phyloP scores from a whole-genome alignment of 2,113 vertebrate species.

The Protobothrops flavoviridis region DNA sequence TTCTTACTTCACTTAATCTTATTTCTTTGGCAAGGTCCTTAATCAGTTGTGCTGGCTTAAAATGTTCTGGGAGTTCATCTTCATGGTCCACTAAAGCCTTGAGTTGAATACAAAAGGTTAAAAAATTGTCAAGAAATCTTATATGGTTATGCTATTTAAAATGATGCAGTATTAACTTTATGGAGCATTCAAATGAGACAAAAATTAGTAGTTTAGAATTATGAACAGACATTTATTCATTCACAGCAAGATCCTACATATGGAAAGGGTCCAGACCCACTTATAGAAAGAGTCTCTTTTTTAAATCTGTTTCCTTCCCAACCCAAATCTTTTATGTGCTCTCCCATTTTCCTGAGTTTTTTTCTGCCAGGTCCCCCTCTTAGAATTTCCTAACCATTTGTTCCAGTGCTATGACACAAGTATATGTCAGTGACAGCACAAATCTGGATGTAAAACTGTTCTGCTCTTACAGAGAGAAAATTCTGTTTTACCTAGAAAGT shows the following conservation, averaged over 20 bases:
- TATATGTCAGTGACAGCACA: background rate
- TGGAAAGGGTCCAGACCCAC: background rate
- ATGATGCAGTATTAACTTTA: slow-evolving; percentile 5
- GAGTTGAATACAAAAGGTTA: slow-evolving; percentile 30
- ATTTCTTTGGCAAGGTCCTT: slow-evolving; percentile 99
- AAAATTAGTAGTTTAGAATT: background rate
- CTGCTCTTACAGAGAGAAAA: background rate
- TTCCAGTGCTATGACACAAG: background rate
- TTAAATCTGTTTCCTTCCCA: background rate
- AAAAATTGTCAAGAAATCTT: fast-evolving
- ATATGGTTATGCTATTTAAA: background rate
- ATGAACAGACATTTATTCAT: background rate
- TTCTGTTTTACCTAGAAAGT: background rate
- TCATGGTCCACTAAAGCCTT: slow-evolving; percentile 95
- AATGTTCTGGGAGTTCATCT: slow-evolving; percentile 97
- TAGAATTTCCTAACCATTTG: background rate
- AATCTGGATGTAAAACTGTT: background rate
- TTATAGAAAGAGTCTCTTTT: background rate
- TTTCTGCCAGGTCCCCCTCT: background rate
- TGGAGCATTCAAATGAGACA: background rate
- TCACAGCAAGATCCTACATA: background rate
- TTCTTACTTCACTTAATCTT: slow-evolving; percentile 90
- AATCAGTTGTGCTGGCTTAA: slow-evolving; percentile 97
- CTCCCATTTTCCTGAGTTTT: background rate
- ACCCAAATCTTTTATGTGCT: background rate